Evolutionary conservation across 2,888 invertebrate species (phyloP).

Genomic region (Schrankia costaestrigalis): DNA sequence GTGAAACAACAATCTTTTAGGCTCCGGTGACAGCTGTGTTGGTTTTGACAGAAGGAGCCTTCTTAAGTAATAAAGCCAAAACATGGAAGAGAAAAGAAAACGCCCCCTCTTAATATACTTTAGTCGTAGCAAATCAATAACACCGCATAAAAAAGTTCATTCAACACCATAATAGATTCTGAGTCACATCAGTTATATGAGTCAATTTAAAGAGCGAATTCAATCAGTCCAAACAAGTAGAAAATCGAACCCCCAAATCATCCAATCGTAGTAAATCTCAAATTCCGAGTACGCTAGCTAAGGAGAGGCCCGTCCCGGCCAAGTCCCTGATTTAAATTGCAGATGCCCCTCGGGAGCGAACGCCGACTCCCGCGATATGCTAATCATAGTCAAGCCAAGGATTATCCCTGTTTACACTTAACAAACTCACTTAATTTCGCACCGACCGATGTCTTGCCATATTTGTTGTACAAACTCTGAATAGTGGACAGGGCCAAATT

Average conservation of each 20-base stretch:
- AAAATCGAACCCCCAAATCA: constrained; percentile 79
- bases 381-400: constrained; percentile 79
- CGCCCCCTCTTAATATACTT: constrained; percentile 2
- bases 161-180: constrained; percentile 24
- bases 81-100: constrained; percentile 7
- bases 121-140: constrained; percentile 8
- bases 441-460: constrained; percentile 69
- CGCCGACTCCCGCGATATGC: constrained; percentile 79
- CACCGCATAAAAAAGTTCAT: constrained; percentile 3
- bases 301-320: constrained; percentile 74
- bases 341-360: constrained; percentile 71
- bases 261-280: constrained; percentile 76
- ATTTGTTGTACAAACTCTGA: constrained; percentile 43
- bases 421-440: constrained; percentile 80
- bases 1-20: too few species aligned
- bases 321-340: constrained; percentile 79
- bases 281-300: constrained; percentile 74
- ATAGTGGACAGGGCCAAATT: constrained; percentile 28
- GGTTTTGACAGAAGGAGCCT: too few species aligned
- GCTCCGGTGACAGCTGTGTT: too few species aligned
- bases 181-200: constrained; percentile 44
- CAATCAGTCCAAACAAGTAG: constrained; percentile 76
- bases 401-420: constrained; percentile 81
- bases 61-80: constrained; percentile 19
- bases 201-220: constrained; percentile 66